A percentile compares a stretch with the other conserved stretches of the same genome.
phyloP scores from a whole-genome alignment of 2,797 vertebrate species.

The Platalea minor region DNA sequence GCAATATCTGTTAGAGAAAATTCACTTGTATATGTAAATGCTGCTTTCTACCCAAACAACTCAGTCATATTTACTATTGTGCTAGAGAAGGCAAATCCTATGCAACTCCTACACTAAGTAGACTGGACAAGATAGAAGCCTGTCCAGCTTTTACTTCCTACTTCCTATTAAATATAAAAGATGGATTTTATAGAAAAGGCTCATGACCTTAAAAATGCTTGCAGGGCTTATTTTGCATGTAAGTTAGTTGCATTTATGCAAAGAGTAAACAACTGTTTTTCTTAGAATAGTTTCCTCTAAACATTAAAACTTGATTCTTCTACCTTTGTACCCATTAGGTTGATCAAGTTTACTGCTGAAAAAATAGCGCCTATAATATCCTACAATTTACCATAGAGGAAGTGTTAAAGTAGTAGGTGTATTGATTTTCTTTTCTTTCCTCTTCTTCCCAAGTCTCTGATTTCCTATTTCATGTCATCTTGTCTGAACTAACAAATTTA shows the following conservation, averaged over 20 bases:
- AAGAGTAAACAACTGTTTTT: not conserved
- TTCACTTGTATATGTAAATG: not conserved
- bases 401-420: not conserved
- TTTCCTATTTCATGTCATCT: constrained; percentile 40
- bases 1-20: not conserved
- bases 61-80: not conserved
- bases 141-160: not conserved
- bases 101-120: not conserved
- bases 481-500: constrained; percentile 68
- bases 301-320: not conserved
- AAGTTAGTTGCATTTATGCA: not conserved
- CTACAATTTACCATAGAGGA: not conserved
- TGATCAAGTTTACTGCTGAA: not conserved
- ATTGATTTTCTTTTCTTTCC: not conserved
- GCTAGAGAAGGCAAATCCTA: not conserved
- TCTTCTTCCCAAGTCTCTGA: not conserved
- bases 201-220: not conserved
- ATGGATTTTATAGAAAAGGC: not conserved
- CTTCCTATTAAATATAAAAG: not conserved
- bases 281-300: not conserved
- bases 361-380: constrained; percentile 10
- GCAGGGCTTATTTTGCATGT: not conserved
- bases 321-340: not conserved
- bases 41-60: not conserved
- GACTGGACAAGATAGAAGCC: not conserved